Base-by-base conservation (phyloP, 1,140 invertebrate species). In the Drosophila neocordata region DNA sequence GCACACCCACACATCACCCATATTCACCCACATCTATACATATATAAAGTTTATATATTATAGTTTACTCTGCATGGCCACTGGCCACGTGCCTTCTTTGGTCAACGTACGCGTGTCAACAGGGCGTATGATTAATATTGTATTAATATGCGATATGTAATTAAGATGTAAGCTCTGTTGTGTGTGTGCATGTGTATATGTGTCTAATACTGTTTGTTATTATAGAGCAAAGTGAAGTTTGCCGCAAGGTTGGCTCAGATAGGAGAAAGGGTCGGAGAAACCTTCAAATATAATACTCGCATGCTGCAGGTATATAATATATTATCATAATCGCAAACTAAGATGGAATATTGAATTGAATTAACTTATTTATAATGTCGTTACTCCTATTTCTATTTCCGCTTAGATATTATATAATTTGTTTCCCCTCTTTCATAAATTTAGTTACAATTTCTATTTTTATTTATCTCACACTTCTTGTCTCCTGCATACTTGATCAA, bases 61-160 rank as follows among this genome's bases (percentile, higher is more conserved):
- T 24, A 56, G 60, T 59, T 51, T 51, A 41, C 13, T 53, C 52
- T 87, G 80, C 73, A 69, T 73, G 73, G 77, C 48, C 53, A 38
- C 27, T 52, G 48, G 67, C 74, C 69, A 81, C 79, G 78, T 87
- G 73, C 72, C 56, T 62, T 65, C 66, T 60, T 41, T 37, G 69
- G 68, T 53, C 64, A 22, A 52, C 58, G 73, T 60, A 77, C 68
- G 83, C 79, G 83, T 88, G 82, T 88, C 84, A 87, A 87, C 83
- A 83, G 69, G 79, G 76, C 79, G 83, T 87, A 87, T 87, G 83
- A 87, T 87, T 87, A 87, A 87, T 87, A 88, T 83, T 87, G 83
- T 88, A 87, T 87, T 87, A 87, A 87, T 87, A 88, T 87, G 79
- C 82, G 79, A 83, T 87, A 79, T 88, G 83, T 87, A 88, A 88